Evolutionary conservation across 2,113 vertebrate genomes (phyloP).

Genomic region (Sander lucioperca): DNA sequence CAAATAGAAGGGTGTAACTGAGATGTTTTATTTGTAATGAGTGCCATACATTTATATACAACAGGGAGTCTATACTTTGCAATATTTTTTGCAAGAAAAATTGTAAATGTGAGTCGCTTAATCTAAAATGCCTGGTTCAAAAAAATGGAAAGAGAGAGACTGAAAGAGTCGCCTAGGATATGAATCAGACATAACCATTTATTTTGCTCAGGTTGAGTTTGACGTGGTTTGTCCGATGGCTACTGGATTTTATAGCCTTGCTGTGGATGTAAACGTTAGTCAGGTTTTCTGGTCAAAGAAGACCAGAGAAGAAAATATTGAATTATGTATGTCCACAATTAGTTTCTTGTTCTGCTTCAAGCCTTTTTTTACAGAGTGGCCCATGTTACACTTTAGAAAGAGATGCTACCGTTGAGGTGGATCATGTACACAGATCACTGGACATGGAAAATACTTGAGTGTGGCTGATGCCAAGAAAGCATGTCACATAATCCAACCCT

Average conservation of each 20-base stretch:
- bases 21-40: background rate
- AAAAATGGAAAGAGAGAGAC: slow-evolving; percentile 2
- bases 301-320: background rate
- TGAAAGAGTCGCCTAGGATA: too few relatives aligned
- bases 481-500: slow-evolving; percentile 3
- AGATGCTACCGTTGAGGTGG: background rate
- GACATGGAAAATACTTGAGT: background rate
- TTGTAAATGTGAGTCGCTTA: slow-evolving; percentile 4
- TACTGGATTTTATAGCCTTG: background rate
- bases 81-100: background rate
- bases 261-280: background rate
- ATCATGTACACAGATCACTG: background rate
- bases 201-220: background rate
- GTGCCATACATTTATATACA: background rate
- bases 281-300: background rate
- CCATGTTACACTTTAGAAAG: background rate
- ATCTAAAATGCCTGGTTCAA: background rate
- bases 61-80: background rate
- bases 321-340: background rate
- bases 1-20: background rate
- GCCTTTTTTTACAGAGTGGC: background rate
- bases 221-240: background rate
- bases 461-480: slow-evolving; percentile 38
- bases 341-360: background rate
- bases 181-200: background rate